Base-by-base conservation (phyloP, 2,797 vertebrate species). In the Nannoperca obscura region DNA sequence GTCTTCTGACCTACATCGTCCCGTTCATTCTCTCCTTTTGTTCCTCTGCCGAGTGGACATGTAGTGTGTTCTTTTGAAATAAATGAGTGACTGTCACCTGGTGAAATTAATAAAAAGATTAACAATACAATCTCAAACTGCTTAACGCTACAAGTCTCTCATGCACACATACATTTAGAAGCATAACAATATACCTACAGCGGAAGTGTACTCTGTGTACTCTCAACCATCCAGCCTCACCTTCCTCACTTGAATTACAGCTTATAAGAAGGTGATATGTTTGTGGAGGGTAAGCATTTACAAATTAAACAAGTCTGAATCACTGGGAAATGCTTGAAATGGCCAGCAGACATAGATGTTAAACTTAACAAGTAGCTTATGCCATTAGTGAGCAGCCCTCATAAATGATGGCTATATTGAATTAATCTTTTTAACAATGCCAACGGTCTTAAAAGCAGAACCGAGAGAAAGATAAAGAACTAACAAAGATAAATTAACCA, bases 211-310 rank as follows among this genome's bases (percentile, higher is more conserved):
- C 34, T 50, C 22, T 53, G 73, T 65, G 46, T 73, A n/a, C 44
- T 69, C 34, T 49, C 40, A 60, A 30, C 52, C 53, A 60, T 30
- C 0, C 49, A 42, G 20, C 57, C 36, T 52, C 27, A 30, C 50
- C 50, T 49, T 10, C 36, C 9, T 36, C 36, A 36, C 36, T 74
- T 76, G 34, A 78, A 84, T 78, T 61, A 58, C 47, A 74, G 46
- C 61, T 44, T 32, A 17, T 24, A 36, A 5, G 22, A 5, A 19
- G n/a, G 22, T 55, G 55, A 58, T 44, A 36, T 81, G 47, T 59
- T 81, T 79, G 60, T 65, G 15, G 54, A 76, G 50, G 1, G 24
- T 57, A 60, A 70, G 47, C 64, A 64, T 86, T 78, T 66, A 30
- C 22, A 24, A 46, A 32, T 66, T 4, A 32, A 64, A 44, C 20